phyloP scores from a whole-genome alignment of 2,113 vertebrate genomes.

The Cercopithecus mona region DNA sequence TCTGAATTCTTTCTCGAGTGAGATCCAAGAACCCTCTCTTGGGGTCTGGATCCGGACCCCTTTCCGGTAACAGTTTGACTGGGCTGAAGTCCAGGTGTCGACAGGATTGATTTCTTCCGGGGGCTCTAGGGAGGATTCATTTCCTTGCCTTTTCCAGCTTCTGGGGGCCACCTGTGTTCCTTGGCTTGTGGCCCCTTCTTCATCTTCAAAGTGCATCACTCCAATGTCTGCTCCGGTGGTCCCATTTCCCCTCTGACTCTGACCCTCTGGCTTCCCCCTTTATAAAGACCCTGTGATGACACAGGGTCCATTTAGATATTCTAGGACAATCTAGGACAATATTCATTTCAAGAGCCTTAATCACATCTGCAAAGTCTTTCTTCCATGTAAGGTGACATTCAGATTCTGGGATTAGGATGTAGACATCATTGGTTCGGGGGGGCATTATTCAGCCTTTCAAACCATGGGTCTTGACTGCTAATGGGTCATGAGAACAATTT shows the following conservation, averaged over 20 bases:
- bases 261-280: background rate
- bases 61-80: too few relatives aligned
- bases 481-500: background rate
- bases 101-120: accelerated
- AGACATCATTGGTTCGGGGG: background rate
- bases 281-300: background rate
- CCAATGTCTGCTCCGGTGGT: accelerated
- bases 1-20: too few relatives aligned
- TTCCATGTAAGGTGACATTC: background rate
- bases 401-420: background rate
- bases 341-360: background rate
- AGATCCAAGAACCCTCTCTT: too few relatives aligned
- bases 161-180: background rate
- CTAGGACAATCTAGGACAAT: accelerated
- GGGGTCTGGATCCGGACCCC: too few relatives aligned
- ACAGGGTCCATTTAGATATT: accelerated
- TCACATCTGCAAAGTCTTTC: background rate
- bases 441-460: background rate
- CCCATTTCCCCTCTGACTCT: too few relatives aligned
- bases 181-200: background rate
- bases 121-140: background rate
- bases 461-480: background rate
- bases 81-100: accelerated
- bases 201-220: background rate
- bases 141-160: background rate